Base-by-base conservation (phyloP, 2,113 vertebrate genomes). In the Heterotis niloticus region DNA sequence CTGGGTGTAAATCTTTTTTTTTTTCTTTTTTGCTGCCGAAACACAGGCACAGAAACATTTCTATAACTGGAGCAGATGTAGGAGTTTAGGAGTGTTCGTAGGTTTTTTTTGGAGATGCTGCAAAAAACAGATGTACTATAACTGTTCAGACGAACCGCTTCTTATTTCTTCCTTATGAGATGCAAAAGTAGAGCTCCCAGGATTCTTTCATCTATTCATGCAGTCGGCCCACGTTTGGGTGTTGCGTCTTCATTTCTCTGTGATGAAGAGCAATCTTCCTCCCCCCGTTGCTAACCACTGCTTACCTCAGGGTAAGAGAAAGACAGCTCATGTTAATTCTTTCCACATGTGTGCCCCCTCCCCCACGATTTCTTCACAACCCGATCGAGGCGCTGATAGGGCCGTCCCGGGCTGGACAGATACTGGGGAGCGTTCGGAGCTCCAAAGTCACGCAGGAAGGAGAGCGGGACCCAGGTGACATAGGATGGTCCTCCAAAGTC, bases 301-400 rank as follows among this genome's bases (percentile, higher is more conserved):
- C 52, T 12, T 59, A 18, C 57, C 24, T 74, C 24, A 23, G 72
- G 72, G 72, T n/a, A 75, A 62, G 57, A 75, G 57, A 62, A 56
- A 26, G 73, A 62, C 56, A 62, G 20, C 56, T 60, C 20, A 26
- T 65, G 84, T 79, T 85, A 89, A 93, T 90, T 81, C 81, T 82
- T 91, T 88, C 90, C 92, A 93, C 88, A 93, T 93, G 91, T 88
- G 70, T 54, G 80, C 80, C 86, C 84, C 83, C 77, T 83, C 74
- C 81, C 77, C 80, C 78, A 79, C 76, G 24, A 80, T 65, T 73
- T 54, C 80, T 66, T 79, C n/a, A 69, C 74, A 68, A 66, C 64
- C 69, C 18, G 28, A 84, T 79, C 81, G 54, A 81, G 82, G 79
- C 51, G 29, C 64, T 79, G 29, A 83, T 81, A 82, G 76, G 71